phyloP scores from a whole-genome alignment of 2,888 invertebrate genomes.

The Alcis repandata region DNA sequence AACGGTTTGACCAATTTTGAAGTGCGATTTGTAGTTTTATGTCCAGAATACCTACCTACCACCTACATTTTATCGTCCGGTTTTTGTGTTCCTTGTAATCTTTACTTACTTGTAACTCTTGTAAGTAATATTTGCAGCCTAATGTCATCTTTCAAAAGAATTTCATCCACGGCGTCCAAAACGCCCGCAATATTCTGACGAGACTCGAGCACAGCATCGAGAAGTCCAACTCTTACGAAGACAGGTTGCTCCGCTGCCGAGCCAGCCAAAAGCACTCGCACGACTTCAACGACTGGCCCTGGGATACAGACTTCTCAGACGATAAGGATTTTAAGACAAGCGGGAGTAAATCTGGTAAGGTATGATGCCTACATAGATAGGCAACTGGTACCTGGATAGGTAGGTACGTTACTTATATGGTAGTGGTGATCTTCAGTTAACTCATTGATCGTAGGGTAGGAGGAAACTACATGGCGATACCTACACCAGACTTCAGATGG shows the following conservation, averaged over 20 bases:
- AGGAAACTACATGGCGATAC: too few species aligned
- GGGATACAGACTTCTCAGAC: constrained; percentile 57
- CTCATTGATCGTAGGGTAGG: too few species aligned
- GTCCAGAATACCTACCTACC: too few species aligned
- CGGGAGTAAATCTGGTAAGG: constrained; percentile 39
- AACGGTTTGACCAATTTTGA: too few species aligned
- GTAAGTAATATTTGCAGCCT: constrained; percentile 41
- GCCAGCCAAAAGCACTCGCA: constrained; percentile 65
- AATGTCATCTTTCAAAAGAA: constrained; percentile 55
- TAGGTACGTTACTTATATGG: too few species aligned
- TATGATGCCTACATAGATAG: not conserved
- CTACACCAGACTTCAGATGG: too few species aligned
- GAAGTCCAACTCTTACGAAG: constrained; percentile 70
- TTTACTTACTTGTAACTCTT: not conserved
- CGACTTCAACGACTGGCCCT: constrained; percentile 55
- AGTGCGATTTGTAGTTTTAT: too few species aligned
- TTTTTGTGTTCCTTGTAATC: too few species aligned
- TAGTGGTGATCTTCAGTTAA: too few species aligned
- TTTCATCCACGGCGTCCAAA: constrained; percentile 66
- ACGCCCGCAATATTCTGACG: constrained; percentile 65
- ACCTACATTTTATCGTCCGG: too few species aligned
- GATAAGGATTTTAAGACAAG: constrained; percentile 48
- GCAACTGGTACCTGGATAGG: not conserved
- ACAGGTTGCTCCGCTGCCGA: constrained; percentile 64
- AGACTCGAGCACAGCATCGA: constrained; percentile 67